Evolutionary conservation across 2,797 vertebrate genomes (phyloP).

Genomic region (Oreochromis grahami): DNA sequence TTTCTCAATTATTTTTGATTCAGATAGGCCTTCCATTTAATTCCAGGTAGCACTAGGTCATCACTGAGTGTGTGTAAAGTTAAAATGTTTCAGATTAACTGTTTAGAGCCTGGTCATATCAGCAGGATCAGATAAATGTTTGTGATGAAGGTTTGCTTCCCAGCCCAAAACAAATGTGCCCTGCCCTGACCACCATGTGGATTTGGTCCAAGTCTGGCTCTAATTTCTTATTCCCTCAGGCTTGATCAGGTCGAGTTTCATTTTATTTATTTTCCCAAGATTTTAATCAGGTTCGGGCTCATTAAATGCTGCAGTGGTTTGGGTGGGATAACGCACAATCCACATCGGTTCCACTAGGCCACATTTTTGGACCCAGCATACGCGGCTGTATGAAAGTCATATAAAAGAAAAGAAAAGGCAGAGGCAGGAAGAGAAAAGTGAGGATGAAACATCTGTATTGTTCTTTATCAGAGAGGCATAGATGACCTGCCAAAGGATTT

Average conservation of each 20-base stretch:
- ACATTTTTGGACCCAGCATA: neutral
- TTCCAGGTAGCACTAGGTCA: neutral
- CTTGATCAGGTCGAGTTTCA: slow-evolving; percentile 36
- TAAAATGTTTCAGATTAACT: neutral
- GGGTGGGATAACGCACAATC: slow-evolving; percentile 14
- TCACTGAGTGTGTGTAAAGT: neutral
- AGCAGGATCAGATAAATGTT: slow-evolving; percentile 20
- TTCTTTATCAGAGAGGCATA: slow-evolving; percentile 55
- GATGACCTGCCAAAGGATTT: slow-evolving; percentile 62
- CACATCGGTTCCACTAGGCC: neutral
- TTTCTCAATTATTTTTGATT: neutral
- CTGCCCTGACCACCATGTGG: slow-evolving; percentile 3
- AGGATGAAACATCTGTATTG: slow-evolving; percentile 41
- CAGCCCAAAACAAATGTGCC: slow-evolving; percentile 10
- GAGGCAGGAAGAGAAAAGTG: slow-evolving; percentile 11
- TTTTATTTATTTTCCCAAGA: slow-evolving; percentile 46
- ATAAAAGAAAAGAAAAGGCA: neutral
- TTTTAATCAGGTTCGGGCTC: slow-evolving; percentile 47
- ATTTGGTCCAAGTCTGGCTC: slow-evolving; percentile 31
- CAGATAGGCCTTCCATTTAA: neutral
- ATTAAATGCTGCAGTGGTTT: slow-evolving; percentile 35
- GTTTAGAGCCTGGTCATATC: neutral
- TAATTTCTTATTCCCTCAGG: slow-evolving; percentile 33
- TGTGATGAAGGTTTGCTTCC: slow-evolving; percentile 17
- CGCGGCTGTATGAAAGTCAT: neutral